A percentile compares a stretch with the other conserved stretches of the same genome.
These are phyloP conservation scores for Pomatostomus ruficeps DNA, from an alignment of 2,113 vertebrate species.

Conservation along the genomic window DNA sequence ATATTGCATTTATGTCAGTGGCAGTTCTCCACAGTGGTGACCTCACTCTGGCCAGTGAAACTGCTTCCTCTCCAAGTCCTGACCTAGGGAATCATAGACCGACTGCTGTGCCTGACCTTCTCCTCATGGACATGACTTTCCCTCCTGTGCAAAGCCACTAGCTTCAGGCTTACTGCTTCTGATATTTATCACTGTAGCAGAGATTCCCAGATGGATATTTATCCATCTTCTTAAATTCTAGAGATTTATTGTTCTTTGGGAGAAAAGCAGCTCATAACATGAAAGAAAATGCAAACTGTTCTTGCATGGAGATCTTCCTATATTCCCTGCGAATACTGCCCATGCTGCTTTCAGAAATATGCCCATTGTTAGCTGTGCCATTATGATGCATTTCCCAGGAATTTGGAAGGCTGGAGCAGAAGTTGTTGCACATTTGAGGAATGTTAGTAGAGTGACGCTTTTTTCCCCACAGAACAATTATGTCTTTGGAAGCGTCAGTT, in stretches of 20 bases:
- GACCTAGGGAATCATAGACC: not conserved
- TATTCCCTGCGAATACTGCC: not conserved
- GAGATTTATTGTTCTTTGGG: not conserved
- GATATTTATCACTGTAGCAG: not conserved
- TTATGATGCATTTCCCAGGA: conserved; percentile 10
- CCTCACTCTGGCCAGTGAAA: not conserved
- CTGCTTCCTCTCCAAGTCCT: not conserved
- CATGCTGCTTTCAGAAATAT: not conserved
- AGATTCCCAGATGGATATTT: not conserved
- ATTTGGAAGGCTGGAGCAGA: conserved; percentile 12
- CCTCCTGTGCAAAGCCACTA: not conserved
- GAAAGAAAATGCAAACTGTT: not conserved
- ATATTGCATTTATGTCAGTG: not conserved
- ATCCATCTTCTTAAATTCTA: not conserved
- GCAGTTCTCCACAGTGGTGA: not conserved
- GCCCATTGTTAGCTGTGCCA: not conserved
- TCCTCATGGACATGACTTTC: not conserved
- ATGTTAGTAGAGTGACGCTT: not conserved
- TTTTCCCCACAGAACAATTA: conserved; percentile 6
- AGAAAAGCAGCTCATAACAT: not conserved
- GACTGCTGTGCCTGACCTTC: not conserved
- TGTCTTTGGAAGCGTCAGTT: not conserved
- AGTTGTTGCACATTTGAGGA: not conserved
- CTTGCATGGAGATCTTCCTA: not conserved
- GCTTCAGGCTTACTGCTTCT: not conserved